These are phyloP conservation scores for Drosophila sordidapex DNA, from an alignment of 2,888 invertebrate species.

Conservation along the genomic window DNA sequence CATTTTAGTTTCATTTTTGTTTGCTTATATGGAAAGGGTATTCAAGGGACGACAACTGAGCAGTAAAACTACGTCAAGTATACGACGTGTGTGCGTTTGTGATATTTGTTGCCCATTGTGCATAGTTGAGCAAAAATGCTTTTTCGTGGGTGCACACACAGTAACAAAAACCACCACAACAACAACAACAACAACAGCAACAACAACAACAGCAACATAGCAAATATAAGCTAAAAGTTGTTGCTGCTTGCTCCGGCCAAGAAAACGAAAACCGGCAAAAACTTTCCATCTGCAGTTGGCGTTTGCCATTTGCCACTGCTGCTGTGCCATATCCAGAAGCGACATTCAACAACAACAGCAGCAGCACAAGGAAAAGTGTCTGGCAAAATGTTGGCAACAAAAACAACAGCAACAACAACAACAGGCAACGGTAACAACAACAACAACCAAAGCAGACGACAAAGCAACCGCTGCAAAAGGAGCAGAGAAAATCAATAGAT, in stretches of 20 bases:
- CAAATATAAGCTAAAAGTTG: slow-evolving; percentile 8
- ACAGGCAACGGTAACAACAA: slow-evolving; percentile 13
- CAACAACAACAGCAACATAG: slow-evolving; percentile 1
- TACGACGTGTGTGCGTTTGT: slow-evolving; percentile 37
- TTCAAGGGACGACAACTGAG: slow-evolving; percentile 5
- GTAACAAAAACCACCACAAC: not conserved
- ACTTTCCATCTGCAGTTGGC: slow-evolving; percentile 58
- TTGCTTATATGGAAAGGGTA: not conserved
- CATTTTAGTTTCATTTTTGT: not conserved
- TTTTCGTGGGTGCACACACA: slow-evolving; percentile 27
- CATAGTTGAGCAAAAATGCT: slow-evolving; percentile 27
- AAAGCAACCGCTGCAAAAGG: slow-evolving; percentile 53
- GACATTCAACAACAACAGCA: slow-evolving; percentile 32
- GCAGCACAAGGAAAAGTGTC: slow-evolving; percentile 23
- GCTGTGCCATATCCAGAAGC: slow-evolving; percentile 61
- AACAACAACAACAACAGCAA: not conserved
- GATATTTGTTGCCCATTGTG: slow-evolving; percentile 24
- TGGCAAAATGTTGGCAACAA: slow-evolving; percentile 25
- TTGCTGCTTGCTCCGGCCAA: slow-evolving; percentile 22
- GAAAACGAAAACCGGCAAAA: slow-evolving; percentile 43
- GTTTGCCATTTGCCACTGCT: slow-evolving; percentile 11
- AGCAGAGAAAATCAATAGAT: slow-evolving; percentile 73
- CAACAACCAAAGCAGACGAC: slow-evolving; percentile 41
- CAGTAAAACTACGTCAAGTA: slow-evolving; percentile 24
- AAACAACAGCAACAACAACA: slow-evolving; percentile 4